Percentiles rank a stretch among this genome's conserved stretches.
phyloP scores from a whole-genome alignment of 2,888 invertebrate genomes.

The Mylabris sibirica region DNA sequence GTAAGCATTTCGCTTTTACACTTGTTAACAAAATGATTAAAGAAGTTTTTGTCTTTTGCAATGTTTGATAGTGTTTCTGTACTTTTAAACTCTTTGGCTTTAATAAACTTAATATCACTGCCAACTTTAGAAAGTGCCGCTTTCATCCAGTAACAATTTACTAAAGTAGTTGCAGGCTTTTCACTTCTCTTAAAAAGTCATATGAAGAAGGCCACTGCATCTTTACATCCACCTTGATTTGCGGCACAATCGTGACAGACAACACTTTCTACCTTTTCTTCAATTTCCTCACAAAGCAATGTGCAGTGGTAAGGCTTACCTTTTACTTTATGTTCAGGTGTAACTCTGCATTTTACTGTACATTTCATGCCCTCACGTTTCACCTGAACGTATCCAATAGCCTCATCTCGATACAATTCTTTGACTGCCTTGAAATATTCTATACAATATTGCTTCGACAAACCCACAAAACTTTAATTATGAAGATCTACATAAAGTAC shows the following conservation, averaged over 20 bases:
- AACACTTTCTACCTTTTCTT: neutral
- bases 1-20: neutral
- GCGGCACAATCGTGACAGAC: slow-evolving; percentile 13
- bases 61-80: neutral
- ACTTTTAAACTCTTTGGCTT: slow-evolving; percentile 9
- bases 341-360: slow-evolving; percentile 9
- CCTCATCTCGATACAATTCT: slow-evolving; percentile 4
- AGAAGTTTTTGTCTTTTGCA: neutral
- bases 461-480: no score
- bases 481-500: no score
- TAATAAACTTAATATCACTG: neutral
- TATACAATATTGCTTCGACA: no score
- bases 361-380: neutral
- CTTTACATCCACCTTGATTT: neutral
- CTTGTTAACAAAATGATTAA: no score
- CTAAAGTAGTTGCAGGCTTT: slow-evolving; percentile 1
- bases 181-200: neutral
- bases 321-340: slow-evolving; percentile 15
- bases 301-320: neutral
- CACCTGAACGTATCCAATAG: slow-evolving; percentile 14
- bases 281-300: slow-evolving; percentile 3
- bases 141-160: slow-evolving; percentile 8
- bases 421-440: neutral
- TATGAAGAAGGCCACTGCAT: neutral
- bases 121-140: slow-evolving; percentile 5